Base-by-base conservation (phyloP, 2,797 vertebrate species). In the Argya squamiceps region DNA sequence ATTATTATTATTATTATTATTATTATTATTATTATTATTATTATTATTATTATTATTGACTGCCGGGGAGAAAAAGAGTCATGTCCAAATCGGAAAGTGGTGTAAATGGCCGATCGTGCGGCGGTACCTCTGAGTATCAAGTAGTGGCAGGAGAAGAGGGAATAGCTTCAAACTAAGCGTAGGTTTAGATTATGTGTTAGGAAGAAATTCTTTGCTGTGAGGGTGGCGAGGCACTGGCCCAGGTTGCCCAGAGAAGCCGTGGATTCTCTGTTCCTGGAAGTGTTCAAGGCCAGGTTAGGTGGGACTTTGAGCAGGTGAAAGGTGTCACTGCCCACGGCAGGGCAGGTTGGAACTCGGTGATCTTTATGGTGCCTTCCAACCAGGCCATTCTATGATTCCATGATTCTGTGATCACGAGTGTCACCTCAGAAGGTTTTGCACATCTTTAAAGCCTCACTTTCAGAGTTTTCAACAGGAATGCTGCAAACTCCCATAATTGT, bases 311-410 rank as follows among this genome's bases (percentile, higher is more conserved):
- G 56, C 36, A 56, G n/a, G 21, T 26, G 58, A n/a, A 58, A 83
- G 12, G 17, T 39, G 71, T 30, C 50, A 2, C 49, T 56, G n/a
- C 37, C 24, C n/a, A 6, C 16, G 64, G 7, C 24, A 44, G 12
- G 5, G 24, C 3, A 12, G 1, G 2, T 6, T 71, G 65, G 39
- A 50, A 52, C 30, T 23, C 4, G 0, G 12, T 9, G n/a, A 18
- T 36, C 15, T 65, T 59, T 71, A 17, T 20, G 30, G 34, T 65
- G 12, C 9, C 29, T 77, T 77, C 44, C 30, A 46, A 7, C 18
- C 29, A 8, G 37, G 20, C 37, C 50, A 19, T 58, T 63, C 58
- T 27, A 15, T 30, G 29, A 20, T 63, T 56, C 36, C 29, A 5
- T 12, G 29, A 19, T 44, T 64, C 52, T 58, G 18, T 41, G 44